Base-by-base conservation (phyloP, 2,888 invertebrate species). In the Sipunculus nudus region DNA sequence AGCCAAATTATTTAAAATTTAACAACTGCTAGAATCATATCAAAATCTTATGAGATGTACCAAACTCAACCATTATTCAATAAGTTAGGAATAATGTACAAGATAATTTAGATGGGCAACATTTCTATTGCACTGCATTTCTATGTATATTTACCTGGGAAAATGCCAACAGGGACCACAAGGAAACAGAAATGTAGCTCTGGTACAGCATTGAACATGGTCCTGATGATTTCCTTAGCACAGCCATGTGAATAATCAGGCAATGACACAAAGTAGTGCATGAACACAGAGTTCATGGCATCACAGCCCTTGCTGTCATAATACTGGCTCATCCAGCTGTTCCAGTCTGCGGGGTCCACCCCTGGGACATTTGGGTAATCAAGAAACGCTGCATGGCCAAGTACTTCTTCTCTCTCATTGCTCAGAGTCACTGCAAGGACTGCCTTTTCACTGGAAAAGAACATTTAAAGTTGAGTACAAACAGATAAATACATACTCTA, bases 341-440 rank as follows among this genome's bases (percentile, higher is more conserved):
- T 79, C 81, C 82, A 81, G 1, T 70, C 72, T 10, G 77, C 76
- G 45, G 71, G 70, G 53, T 81, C 77, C 16, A 80, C 75, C 48
- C 58, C 67, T 3, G 63, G 52, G 19, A 76, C 32, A 62, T 82
- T 82, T 2, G 83, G 83, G 65, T 80, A 83, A 64, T 83, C 83
- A 68, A 80, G 76, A 63, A 83, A 83, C 13, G 81, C 78, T 28
- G 81, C 82, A 75, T 82, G 80, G 3, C 80, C 83, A 41, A 83
- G 68, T 31, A 83, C 77, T 50, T 81, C 79, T 43, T 82, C 80
- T 38, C 72, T 71, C 16, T 79, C 79, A 69, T 81, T 80, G 50
- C 75, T 75, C 26, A 83, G 66, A 0, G 82, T 82, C 16, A 83
- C 77, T 5, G 83, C 81, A 40, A 83, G 64, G 4, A 79, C 77